These are phyloP conservation scores for Sphenopsis melanotis DNA, from an alignment of 2,797 vertebrate genomes.

Conservation along the genomic window DNA sequence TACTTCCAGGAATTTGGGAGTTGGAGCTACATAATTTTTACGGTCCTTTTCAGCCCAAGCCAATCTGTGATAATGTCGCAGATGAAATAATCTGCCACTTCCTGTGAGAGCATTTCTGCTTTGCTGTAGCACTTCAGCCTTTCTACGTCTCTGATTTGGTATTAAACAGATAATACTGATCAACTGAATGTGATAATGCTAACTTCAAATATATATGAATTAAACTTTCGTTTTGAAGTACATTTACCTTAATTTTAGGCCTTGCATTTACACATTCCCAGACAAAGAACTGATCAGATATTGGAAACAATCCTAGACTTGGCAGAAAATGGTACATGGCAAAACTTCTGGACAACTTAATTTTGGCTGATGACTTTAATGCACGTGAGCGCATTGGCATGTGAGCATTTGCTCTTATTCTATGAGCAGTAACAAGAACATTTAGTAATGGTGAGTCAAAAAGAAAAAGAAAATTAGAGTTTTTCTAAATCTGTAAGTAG, in stretches of 20 bases:
- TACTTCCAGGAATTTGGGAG: background rate
- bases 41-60: background rate
- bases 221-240: background rate
- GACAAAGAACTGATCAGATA: slow-evolving; percentile 76
- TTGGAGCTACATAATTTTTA: background rate
- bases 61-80: background rate
- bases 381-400: slow-evolving; percentile 80
- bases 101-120: background rate
- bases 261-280: slow-evolving; percentile 78
- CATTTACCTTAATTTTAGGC: slow-evolving; percentile 50
- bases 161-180: background rate
- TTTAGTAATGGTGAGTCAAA: background rate
- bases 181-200: background rate
- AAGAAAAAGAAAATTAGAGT: background rate
- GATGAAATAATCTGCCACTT: background rate
- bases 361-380: slow-evolving; percentile 81
- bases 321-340: slow-evolving; percentile 82
- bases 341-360: slow-evolving; percentile 80
- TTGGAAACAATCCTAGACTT: slow-evolving; percentile 80
- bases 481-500: background rate
- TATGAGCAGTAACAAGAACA: slow-evolving; percentile 75
- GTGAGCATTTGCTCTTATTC: slow-evolving; percentile 78
- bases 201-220: background rate
- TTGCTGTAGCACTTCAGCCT: background rate
- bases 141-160: background rate